A percentile compares a stretch with the other conserved stretches of the same genome.
phyloP scores from a whole-genome alignment of 2,888 invertebrate genomes.

The Sinohyriopsis cumingii region DNA sequence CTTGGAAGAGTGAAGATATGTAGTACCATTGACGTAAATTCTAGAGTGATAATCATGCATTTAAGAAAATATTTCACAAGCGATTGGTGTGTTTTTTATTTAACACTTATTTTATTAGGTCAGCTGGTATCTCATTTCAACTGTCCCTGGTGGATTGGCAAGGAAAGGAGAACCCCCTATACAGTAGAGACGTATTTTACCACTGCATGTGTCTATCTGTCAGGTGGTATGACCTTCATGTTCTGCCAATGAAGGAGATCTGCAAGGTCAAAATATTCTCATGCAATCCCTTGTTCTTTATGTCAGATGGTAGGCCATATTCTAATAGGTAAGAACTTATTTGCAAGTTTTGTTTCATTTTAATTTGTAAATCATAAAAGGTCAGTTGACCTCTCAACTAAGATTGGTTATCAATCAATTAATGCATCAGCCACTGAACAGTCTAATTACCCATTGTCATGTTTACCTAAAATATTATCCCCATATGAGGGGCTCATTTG shows the following conservation, averaged over 20 bases:
- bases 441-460: no score
- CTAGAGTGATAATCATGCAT: no score
- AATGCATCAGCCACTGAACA: no score
- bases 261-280: conserved; percentile 54
- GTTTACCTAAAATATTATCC: no score
- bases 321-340: conserved; percentile 52
- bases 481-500: no score
- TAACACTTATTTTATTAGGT: conserved; percentile 30
- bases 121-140: conserved; percentile 52
- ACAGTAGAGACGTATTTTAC: conserved; percentile 49
- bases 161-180: conserved; percentile 40
- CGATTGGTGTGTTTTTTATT: not conserved
- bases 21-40: no score
- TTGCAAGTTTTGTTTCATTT: no score
- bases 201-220: conserved; percentile 57
- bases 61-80: no score
- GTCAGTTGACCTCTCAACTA: no score
- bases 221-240: conserved; percentile 58
- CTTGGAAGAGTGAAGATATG: no score
- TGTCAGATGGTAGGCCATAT: conserved; percentile 50
- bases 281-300: conserved; percentile 65
- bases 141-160: conserved; percentile 48
- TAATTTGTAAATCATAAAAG: no score
- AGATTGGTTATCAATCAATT: no score
- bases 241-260: conserved; percentile 46